Percentiles rank a stretch among this genome's conserved stretches.
Conservation (phyloP, 2,797 vertebrate genomes). For the Molothrus ater region DNA sequence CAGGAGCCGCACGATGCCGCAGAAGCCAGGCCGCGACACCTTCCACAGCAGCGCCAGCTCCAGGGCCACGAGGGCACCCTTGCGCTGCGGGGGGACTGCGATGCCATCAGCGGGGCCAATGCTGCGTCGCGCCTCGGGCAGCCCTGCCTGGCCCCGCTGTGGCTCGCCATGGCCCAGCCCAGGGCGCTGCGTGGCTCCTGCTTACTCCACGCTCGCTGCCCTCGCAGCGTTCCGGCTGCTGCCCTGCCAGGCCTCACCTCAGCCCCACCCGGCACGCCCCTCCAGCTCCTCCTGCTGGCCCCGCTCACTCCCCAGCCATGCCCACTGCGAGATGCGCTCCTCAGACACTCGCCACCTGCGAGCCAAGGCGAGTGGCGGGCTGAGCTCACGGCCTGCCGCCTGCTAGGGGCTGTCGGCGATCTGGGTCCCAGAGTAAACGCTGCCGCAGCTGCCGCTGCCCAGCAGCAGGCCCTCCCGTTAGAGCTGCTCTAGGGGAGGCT, state of each 20-base stretch:
- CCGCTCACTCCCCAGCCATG: neutral
- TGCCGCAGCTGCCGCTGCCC: neutral
- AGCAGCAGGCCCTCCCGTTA: neutral
- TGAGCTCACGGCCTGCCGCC: neutral
- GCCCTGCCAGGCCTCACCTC: neutral
- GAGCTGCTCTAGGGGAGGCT: too few relatives aligned
- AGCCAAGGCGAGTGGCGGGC: neutral
- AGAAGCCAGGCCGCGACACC: too few relatives aligned
- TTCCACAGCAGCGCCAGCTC: neutral
- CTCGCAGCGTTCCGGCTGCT: neutral
- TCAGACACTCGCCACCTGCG: neutral
- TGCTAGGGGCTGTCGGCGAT: neutral
- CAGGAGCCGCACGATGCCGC: too few relatives aligned
- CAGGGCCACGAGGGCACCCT: neutral
- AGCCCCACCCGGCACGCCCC: neutral
- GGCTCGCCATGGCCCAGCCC: neutral
- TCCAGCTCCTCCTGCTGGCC: neutral
- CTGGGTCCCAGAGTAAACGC: neutral
- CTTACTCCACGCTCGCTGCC: neutral
- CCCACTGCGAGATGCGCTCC: neutral
- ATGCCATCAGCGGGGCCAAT: neutral
- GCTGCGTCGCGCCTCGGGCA: neutral
- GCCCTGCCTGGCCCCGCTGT: neutral
- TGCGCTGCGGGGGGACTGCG: neutral
- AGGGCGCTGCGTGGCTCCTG: neutral